These are phyloP conservation scores for Mesitornis unicolor DNA, from an alignment of 2,113 vertebrate genomes.

Conservation along the genomic window DNA sequence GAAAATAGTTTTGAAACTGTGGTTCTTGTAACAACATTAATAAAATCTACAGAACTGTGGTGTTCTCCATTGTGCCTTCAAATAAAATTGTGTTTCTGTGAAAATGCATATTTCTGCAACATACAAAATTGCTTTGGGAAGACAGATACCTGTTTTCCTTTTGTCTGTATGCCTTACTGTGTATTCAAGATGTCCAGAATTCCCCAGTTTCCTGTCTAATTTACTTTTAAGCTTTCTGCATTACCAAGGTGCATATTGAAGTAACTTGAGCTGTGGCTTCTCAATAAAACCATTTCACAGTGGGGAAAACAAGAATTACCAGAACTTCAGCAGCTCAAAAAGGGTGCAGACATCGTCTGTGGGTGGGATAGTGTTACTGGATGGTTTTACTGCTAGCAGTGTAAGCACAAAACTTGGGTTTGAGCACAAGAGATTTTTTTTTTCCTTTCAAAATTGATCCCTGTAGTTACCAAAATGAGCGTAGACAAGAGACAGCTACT, in stretches of 20 bases:
- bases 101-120: neutral
- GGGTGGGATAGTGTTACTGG: neutral
- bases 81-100: neutral
- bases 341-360: neutral
- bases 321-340: neutral
- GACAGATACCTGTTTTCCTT: neutral
- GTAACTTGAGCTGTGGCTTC: neutral
- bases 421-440: neutral
- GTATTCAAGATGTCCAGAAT: neutral
- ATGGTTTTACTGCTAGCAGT: neutral
- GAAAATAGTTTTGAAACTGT: neutral
- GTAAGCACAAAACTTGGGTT: neutral
- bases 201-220: neutral
- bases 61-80: neutral
- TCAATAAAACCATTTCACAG: neutral
- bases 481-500: neutral
- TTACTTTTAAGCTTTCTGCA: neutral
- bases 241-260: neutral
- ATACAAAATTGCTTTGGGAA: neutral
- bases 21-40: neutral
- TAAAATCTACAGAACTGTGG: neutral
- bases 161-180: neutral
- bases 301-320: neutral
- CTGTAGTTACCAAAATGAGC: neutral
- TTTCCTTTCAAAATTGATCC: neutral